Evolutionary conservation across 2,113 vertebrate genomes (phyloP).

Genomic region (Pogonocichla stellata): DNA sequence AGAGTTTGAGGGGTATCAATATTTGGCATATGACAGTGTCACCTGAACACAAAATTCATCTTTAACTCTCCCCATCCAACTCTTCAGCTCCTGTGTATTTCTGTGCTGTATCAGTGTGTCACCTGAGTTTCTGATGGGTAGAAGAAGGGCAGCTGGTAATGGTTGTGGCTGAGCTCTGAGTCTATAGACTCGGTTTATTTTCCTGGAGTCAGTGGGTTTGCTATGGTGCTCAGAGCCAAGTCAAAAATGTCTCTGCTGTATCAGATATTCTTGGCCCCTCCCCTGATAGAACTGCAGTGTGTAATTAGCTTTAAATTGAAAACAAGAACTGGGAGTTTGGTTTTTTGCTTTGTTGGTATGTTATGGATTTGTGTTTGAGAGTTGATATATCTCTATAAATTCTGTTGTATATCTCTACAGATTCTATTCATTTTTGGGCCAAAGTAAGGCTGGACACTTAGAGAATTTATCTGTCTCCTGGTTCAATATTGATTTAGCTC

Average conservation of each 20-base stretch:
- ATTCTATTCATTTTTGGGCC: neutral
- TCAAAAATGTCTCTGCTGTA: neutral
- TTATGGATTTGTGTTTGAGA: neutral
- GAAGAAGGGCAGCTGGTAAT: neutral
- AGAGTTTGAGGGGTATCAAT: neutral
- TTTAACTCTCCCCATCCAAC: neutral
- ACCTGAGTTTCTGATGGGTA: neutral
- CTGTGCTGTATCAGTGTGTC: neutral
- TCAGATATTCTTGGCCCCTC: neutral
- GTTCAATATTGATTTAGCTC: neutral
- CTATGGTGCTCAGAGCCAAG: neutral
- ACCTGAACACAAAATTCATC: neutral
- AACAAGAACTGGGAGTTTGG: accelerated
- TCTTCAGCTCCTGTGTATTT: neutral
- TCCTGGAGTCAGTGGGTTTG: neutral
- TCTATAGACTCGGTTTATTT: neutral
- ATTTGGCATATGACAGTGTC: accelerated
- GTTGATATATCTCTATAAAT: neutral
- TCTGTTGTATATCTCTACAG: neutral
- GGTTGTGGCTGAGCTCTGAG: neutral
- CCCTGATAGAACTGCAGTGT: neutral
- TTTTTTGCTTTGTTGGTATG: neutral
- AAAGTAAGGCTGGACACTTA: neutral
- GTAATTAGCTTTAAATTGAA: neutral
- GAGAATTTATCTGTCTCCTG: neutral